Evolutionary conservation across 1,140 invertebrate species (phyloP).

Genomic region (Harpegnathos saltator): DNA sequence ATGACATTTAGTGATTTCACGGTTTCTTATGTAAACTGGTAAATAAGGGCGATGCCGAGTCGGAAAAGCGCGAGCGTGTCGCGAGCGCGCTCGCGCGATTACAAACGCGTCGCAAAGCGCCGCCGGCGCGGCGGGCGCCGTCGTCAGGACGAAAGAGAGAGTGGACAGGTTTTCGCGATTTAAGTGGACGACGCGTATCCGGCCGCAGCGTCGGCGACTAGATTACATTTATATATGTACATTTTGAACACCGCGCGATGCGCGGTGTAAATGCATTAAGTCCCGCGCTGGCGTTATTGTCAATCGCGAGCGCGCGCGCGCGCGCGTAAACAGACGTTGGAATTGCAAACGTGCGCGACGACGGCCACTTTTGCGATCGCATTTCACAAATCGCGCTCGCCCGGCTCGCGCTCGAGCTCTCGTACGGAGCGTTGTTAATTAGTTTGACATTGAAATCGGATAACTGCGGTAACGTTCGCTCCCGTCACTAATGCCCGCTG

Average conservation of each 20-base stretch:
- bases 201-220: not conserved
- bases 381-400: not conserved
- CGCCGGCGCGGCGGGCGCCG: not conserved
- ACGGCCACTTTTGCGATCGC: constrained; percentile 14
- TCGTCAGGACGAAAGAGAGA: not conserved
- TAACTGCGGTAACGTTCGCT: constrained; percentile 45
- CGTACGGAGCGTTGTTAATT: constrained; percentile 9
- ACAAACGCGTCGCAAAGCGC: not conserved
- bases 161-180: not conserved
- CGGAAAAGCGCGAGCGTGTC: not conserved
- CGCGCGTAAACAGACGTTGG: not conserved
- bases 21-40: constrained; percentile 23
- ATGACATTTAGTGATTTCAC: constrained; percentile 28
- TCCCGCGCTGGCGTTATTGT: not conserved
- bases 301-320: too few species aligned
- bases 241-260: not conserved
- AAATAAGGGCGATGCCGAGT: constrained; percentile 10
- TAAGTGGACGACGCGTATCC: not conserved
- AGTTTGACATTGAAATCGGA: constrained; percentile 63
- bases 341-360: not conserved
- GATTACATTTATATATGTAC: too few species aligned
- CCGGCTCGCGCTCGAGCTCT: not conserved
- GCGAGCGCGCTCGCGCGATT: not conserved
- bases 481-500: constrained; percentile 61
- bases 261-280: not conserved